Evolutionary conservation across 2,888 invertebrate species (phyloP), one percentile per base, ranked within the genome.

Genomic region (Zaprionus obscuricornis): DNA sequence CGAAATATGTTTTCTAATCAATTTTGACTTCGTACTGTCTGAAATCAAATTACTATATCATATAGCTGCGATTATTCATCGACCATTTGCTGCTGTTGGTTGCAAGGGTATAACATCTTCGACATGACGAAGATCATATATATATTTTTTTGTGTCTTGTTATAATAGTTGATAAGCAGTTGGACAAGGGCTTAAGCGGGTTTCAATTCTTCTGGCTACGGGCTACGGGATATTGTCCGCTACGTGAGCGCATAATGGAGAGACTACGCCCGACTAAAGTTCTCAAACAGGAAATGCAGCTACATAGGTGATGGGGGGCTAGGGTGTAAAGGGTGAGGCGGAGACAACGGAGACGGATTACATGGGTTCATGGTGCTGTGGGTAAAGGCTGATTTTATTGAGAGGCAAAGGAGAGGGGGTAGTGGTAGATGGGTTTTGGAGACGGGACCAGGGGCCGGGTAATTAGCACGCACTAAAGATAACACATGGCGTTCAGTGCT

Each of bases 181-280:
- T 62, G 34, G 57, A 59, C 58, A 62, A 20, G 60, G 70, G 71
- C 66, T 81, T 74, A 74, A 67, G 63, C 56, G 56, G 46, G 45
- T 66, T 57, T 72, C 43, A 31, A 13, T 36, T 37, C 40, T 17
- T 27, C 18, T 29, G 42, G 8, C 5, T n/a, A 29, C 20, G n/a
- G 10, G 40, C 8, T 17, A 26, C 29, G 47, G 60, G 43, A 47
- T 27, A 59, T 11, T 6, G 49, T 8, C 45, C 39, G 37, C 22
- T 45, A 66, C 54, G 63, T 66, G 68, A 55, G 50, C 56, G 64
- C 68, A 74, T 59, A 79, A 79, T 82, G 59, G n/a, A n/a, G n/a
- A 58, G 46, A 42, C 57, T 36, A 31, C 22, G 42, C 24, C 52
- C 27, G 36, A 40, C 18, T 37, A 27, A 31, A 29, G 36, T 34